These are phyloP conservation scores for Stegastes partitus DNA, from an alignment of 2,113 vertebrate genomes.

Conservation along the genomic window DNA sequence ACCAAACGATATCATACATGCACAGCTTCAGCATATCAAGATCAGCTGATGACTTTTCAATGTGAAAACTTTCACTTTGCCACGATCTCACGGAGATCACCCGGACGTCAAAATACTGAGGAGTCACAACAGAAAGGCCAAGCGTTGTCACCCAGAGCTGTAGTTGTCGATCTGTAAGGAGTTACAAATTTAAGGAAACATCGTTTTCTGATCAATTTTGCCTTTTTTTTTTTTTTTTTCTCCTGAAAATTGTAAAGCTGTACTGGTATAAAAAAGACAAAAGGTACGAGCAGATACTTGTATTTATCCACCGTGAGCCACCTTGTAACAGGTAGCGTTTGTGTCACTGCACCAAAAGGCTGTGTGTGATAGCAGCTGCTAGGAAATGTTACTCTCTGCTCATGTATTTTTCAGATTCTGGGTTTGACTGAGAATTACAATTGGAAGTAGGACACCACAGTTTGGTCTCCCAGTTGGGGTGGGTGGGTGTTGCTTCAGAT, in stretches of 20 bases:
- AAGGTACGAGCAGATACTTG: slow-evolving; percentile 26
- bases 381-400: slow-evolving; percentile 56
- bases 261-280: slow-evolving; percentile 67
- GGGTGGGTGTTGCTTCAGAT: slow-evolving; percentile 33
- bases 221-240: slow-evolving; percentile 15
- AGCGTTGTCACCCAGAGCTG: slow-evolving; percentile 71
- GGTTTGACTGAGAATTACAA: slow-evolving; percentile 63
- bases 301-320: slow-evolving; percentile 45
- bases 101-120: slow-evolving; percentile 70
- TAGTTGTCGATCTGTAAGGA: slow-evolving; percentile 6
- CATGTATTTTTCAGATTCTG: slow-evolving; percentile 65
- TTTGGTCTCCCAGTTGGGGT: slow-evolving; percentile 44
- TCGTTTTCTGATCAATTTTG: slow-evolving; percentile 37
- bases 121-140: slow-evolving; percentile 79
- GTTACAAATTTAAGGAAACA: slow-evolving; percentile 36
- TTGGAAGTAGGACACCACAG: slow-evolving; percentile 58
- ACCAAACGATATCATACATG: slow-evolving; percentile 84
- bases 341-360: slow-evolving; percentile 61
- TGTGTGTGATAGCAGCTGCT: slow-evolving; percentile 66
- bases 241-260: slow-evolving; percentile 54
- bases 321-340: slow-evolving; percentile 74
- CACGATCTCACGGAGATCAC: slow-evolving; percentile 84
- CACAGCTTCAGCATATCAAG: slow-evolving; percentile 81
- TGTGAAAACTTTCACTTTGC: slow-evolving; percentile 77
- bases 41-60: slow-evolving; percentile 83